A percentile compares a stretch with the other conserved stretches of the same genome.
phyloP scores from a whole-genome alignment of 2,797 vertebrate species.

The Clamator glandarius region DNA sequence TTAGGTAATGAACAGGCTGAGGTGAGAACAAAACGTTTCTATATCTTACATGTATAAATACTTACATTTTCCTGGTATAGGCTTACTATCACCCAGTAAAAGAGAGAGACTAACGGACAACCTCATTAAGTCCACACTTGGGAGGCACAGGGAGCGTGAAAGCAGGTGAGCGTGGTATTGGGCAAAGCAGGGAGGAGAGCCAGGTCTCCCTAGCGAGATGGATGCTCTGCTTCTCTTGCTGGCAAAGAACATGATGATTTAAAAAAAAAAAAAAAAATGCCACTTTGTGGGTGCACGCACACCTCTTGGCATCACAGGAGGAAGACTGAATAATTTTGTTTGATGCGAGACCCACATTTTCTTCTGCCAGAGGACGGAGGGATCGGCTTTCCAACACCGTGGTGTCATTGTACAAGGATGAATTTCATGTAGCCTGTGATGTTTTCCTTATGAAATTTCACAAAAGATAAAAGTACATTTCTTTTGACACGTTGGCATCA shows the following conservation, averaged over 20 bases:
- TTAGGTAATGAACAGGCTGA: not conserved
- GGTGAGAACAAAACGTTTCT: not conserved
- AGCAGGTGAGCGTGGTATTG: accelerated
- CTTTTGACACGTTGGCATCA: not conserved
- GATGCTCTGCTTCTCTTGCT: not conserved
- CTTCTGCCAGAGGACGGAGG: not conserved
- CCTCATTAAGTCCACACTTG: not conserved
- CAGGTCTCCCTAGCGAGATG: not conserved
- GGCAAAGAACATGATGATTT: not conserved
- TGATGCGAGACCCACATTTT: not conserved
- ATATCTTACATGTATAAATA: not conserved
- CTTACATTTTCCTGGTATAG: not conserved
- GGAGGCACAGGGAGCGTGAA: not conserved
- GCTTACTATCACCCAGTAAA: not conserved
- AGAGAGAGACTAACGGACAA: not conserved
- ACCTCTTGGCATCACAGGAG: not conserved
- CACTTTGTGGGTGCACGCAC: not conserved
- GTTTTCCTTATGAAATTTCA: not conserved
- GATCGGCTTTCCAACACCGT: accelerated
- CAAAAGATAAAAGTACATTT: not conserved
- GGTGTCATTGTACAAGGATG: not conserved
- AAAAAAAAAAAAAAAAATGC: not conserved
- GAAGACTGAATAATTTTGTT: not conserved
- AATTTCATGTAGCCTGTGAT: accelerated
- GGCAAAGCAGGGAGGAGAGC: not conserved